Percentiles rank a stretch among this genome's conserved stretches.
Conservation (phyloP, 2,113 vertebrate species). For the Chloebia gouldiae region DNA sequence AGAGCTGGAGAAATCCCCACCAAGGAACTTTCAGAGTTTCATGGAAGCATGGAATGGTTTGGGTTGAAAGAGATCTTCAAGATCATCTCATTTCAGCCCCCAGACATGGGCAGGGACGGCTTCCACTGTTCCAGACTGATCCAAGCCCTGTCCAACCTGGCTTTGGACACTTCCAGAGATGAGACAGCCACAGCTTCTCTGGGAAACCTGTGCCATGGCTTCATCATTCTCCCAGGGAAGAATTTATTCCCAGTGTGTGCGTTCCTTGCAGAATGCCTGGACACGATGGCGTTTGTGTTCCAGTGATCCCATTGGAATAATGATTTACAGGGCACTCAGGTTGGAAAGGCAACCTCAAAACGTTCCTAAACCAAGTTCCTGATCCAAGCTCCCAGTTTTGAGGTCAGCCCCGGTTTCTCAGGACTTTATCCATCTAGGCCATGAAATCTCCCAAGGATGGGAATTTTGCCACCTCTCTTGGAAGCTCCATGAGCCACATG, state of each 20-base stretch:
- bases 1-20: background rate
- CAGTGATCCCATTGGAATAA: background rate
- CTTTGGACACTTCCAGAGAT: background rate
- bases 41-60: background rate
- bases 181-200: background rate
- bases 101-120: fast-evolving
- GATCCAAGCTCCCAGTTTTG: background rate
- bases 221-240: fast-evolving
- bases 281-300: background rate
- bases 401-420: background rate
- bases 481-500: background rate
- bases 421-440: background rate
- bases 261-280: background rate
- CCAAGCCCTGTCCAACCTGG: fast-evolving
- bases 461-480: background rate
- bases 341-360: background rate
- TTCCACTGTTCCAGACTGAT: background rate
- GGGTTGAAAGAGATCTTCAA: too few relatives aligned
- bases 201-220: fast-evolving
- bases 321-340: background rate
- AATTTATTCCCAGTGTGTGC: background rate
- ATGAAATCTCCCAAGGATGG: background rate
- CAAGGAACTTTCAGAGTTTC: background rate
- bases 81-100: fast-evolving
- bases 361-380: background rate